phyloP scores from a whole-genome alignment of 2,113 vertebrate genomes.

The Ovis canadensis region DNA sequence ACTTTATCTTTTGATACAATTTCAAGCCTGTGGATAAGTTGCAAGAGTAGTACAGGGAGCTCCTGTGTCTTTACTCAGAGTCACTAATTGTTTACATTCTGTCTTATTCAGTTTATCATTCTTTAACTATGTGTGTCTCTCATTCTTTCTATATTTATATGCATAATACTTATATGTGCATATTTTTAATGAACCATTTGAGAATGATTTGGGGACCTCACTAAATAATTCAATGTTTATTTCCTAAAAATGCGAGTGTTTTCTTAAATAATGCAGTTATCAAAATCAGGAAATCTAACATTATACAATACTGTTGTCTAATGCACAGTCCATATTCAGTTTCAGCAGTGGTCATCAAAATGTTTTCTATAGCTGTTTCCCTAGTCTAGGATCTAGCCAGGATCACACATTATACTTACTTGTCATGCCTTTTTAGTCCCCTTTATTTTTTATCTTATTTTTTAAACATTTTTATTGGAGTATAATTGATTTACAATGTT shows the following conservation, averaged over 20 bases:
- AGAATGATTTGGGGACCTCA: neutral
- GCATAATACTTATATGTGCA: neutral
- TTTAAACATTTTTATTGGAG: neutral
- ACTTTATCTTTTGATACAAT: neutral
- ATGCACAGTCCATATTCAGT: neutral
- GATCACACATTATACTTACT: neutral
- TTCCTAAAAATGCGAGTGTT: neutral
- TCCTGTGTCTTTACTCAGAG: neutral
- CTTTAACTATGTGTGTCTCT: neutral
- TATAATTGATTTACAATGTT: neutral
- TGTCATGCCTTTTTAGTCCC: neutral
- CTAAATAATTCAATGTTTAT: neutral
- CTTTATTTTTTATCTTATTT: neutral
- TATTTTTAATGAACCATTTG: neutral
- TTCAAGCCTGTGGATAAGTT: neutral
- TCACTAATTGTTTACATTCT: neutral
- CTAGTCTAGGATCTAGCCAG: neutral
- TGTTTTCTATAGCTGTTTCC: neutral
- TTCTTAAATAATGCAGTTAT: neutral
- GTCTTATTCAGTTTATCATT: neutral
- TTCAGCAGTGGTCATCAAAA: neutral
- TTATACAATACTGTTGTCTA: neutral
- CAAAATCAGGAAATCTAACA: conserved; percentile 1
- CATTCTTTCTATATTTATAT: neutral
- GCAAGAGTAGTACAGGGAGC: neutral